Evolutionary conservation across 1,140 invertebrate genomes (phyloP).

Genomic region (Nebria ingens): DNA sequence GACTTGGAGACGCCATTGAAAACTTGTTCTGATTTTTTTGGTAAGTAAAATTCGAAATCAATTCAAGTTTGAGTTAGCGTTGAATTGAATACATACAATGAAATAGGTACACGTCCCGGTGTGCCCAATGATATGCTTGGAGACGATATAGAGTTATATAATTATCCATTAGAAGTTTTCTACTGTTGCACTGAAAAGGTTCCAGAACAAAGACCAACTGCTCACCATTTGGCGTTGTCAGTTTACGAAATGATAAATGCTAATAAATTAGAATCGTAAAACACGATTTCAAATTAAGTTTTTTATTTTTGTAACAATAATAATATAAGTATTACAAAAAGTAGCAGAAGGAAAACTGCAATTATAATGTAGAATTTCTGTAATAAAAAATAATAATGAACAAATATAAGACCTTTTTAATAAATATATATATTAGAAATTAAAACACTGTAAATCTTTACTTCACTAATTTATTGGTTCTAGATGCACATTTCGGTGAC

Average conservation of each 20-base stretch:
- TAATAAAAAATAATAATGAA: no score
- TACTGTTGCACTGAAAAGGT: conserved; percentile 56
- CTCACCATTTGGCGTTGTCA: conserved; percentile 30
- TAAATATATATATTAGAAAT: no score
- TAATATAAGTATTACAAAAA: no score
- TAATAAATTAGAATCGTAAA: conserved; percentile 8
- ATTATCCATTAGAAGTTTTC: conserved; percentile 55
- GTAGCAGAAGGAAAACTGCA: no score
- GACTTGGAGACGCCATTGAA: conserved; percentile 31
- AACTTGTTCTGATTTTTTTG: conserved; percentile 27
- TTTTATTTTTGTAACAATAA: no score
- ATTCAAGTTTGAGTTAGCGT: conserved; percentile 16
- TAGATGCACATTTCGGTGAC: no score
- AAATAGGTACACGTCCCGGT: conserved; percentile 51
- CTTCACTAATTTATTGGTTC: no score
- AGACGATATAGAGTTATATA: conserved; percentile 39
- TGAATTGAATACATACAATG: conserved; percentile 9
- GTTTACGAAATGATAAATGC: conserved; percentile 15
- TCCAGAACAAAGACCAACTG: conserved; percentile 48
- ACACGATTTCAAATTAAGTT: no score
- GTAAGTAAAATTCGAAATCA: conserved; percentile 16
- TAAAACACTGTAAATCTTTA: no score
- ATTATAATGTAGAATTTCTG: no score
- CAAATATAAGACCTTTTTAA: no score
- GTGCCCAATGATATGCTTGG: conserved; percentile 53